Conservation (phyloP, 2,797 vertebrate genomes). For the Oceanodroma leucorhoa region DNA sequence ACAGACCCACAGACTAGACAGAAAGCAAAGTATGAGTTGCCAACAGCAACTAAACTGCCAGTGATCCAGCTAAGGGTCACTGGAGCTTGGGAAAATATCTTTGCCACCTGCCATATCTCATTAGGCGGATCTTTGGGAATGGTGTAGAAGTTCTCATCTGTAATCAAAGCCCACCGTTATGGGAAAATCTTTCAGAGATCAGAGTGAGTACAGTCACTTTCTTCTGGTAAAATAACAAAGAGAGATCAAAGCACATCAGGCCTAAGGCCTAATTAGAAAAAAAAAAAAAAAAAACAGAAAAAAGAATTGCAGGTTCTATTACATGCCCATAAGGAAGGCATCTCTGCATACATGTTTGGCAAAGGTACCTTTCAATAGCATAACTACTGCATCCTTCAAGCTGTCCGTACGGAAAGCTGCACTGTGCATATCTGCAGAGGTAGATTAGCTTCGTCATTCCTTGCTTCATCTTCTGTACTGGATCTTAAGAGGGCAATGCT, state of each 20-base stretch:
- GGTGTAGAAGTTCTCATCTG: background rate
- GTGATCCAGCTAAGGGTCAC: background rate
- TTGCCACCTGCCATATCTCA: background rate
- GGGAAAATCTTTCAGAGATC: background rate
- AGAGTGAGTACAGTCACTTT: background rate
- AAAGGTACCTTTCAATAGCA: background rate
- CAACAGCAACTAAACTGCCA: background rate
- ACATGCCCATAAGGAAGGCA: background rate
- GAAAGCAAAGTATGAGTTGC: background rate
- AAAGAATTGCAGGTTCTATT: fast-evolving
- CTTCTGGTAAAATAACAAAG: background rate
- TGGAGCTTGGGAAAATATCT: background rate
- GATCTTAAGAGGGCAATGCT: background rate
- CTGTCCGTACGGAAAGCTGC: background rate
- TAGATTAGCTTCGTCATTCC: background rate
- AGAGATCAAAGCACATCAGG: background rate
- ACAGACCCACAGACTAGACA: background rate
- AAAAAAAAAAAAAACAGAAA: background rate
- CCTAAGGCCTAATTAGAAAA: background rate
- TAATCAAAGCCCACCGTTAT: background rate
- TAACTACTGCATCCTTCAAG: background rate
- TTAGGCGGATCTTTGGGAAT: background rate
- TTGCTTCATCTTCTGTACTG: background rate
- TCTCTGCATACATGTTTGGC: background rate
- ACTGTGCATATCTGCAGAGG: background rate